Evolutionary conservation across 1,140 invertebrate species (phyloP), one percentile per base, ranked within the genome.

Genomic region (Drosophila aff.): DNA sequence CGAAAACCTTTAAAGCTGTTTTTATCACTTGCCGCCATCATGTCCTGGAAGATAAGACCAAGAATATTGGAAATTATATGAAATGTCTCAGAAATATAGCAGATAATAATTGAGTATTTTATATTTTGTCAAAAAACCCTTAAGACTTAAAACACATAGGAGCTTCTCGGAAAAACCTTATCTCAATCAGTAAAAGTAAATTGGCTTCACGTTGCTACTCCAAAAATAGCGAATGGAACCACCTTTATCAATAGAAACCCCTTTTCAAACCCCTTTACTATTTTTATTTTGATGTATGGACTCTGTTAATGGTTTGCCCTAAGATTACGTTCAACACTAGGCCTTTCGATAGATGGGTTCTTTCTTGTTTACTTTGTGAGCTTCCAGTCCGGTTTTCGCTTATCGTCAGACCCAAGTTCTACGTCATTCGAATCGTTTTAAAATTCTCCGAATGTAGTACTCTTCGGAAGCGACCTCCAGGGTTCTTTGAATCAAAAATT

Each of bases 1-100:
- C 96, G 95, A 90, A 97, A 95, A 92, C 96, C 96, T 90, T 96
- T 95, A 92, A 97, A 96, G 81, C 96, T 95, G 75, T 95, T 94
- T 90, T 96, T 95, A 83, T 97, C 96, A 92, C 95, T 94, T 77
- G 96, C 96, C 94, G 96, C 95, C 91, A 96, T 94, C 89, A 95
- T 95, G 93, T 96, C 96, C 96, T 97, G 93, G 11, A 93, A 58
- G 93, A 92, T 79, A 92, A 15, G 33, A 10, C 36, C 46, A 16
- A 18, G 7, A 47, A 18, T 28, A 18, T 11, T 33, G 3, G 16
- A 44, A 55, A 11, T 67, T 16, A 38, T 18, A 16, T 49, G 7
- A n/a, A 31, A n/a, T 36, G 33, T 50, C 16, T 8, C 8, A 50
- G 5, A 4, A 31, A 52, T n/a, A 5, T 23, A 21, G 5, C 10